Conservation (phyloP, 2,888 invertebrate species). For the Griposia aprilina region DNA sequence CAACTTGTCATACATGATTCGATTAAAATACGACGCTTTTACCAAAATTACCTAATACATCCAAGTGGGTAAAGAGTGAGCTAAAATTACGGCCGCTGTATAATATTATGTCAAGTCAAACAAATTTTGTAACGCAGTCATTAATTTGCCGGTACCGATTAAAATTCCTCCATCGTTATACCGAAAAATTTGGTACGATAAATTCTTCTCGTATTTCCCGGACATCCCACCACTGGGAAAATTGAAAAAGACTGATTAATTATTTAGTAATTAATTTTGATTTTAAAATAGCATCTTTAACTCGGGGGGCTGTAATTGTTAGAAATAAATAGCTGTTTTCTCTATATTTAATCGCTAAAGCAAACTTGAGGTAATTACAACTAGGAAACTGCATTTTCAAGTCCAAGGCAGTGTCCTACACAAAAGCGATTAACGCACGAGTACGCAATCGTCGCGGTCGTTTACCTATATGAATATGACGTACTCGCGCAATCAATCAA, state of each 20-base stretch:
- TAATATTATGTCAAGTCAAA: not conserved
- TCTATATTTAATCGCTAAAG: not conserved
- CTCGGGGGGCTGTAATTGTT: not conserved
- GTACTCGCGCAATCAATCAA: not conserved
- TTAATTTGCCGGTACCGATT: not conserved
- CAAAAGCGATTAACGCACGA: not conserved
- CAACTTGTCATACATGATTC: not conserved
- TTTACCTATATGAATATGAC: no score
- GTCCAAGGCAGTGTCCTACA: not conserved
- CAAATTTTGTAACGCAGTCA: constrained; percentile 9
- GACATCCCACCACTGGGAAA: constrained; percentile 2
- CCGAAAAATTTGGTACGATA: constrained; percentile 43
- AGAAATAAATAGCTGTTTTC: no score
- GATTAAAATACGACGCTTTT: not conserved
- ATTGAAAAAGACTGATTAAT: constrained; percentile 39
- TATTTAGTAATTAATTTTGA: constrained; percentile 15
- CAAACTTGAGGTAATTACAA: not conserved
- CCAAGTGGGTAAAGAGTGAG: not conserved
- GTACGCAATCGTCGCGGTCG: not conserved
- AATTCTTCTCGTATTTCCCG: constrained; percentile 52
- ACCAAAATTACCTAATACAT: not conserved
- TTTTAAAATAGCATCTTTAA: not conserved
- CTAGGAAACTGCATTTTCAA: not conserved
- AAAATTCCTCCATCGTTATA: constrained; percentile 8
- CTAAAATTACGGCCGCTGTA: not conserved